Percentiles rank a stretch among this genome's conserved stretches.
Conservation (phyloP, 2,888 invertebrate species). For the Philhelius pedissequus region DNA sequence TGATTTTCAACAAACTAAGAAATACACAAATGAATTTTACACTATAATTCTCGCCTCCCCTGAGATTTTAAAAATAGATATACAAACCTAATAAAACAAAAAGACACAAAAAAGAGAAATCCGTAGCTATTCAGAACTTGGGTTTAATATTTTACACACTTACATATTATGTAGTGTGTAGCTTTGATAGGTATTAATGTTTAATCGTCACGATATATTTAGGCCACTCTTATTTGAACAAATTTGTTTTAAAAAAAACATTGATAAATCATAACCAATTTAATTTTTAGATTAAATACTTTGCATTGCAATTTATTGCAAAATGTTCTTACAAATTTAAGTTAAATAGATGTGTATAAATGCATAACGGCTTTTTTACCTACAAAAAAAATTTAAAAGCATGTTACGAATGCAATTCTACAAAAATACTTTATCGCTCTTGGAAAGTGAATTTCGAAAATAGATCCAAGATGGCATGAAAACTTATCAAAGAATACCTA, state of each 20-base stretch:
- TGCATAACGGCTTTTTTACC: not conserved
- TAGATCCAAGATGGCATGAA: conserved; percentile 8
- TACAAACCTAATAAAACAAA: not conserved
- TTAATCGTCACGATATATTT: not conserved
- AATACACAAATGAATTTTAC: conserved; percentile 10
- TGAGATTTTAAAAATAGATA: conserved; percentile 55
- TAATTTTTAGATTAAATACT: not conserved
- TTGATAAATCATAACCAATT: not conserved
- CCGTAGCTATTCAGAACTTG: conserved; percentile 47
- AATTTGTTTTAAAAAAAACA: not conserved
- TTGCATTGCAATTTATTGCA: not conserved
- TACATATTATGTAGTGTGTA: no score
- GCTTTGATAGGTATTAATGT: not conserved
- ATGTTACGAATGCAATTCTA: not conserved
- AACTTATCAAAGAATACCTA: not conserved
- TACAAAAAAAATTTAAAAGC: not conserved
- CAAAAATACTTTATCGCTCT: not conserved
- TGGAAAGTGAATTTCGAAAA: conserved; percentile 29
- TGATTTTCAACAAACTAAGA: not conserved
- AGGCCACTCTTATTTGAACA: not conserved
- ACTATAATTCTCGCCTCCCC: conserved; percentile 30
- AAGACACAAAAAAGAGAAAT: conserved; percentile 34
- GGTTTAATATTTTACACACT: conserved; percentile 15
- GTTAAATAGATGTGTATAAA: not conserved
- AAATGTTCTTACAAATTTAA: not conserved